Conservation (phyloP, 1,140 invertebrate genomes). For the Zeugodacus cucurbitae region DNA sequence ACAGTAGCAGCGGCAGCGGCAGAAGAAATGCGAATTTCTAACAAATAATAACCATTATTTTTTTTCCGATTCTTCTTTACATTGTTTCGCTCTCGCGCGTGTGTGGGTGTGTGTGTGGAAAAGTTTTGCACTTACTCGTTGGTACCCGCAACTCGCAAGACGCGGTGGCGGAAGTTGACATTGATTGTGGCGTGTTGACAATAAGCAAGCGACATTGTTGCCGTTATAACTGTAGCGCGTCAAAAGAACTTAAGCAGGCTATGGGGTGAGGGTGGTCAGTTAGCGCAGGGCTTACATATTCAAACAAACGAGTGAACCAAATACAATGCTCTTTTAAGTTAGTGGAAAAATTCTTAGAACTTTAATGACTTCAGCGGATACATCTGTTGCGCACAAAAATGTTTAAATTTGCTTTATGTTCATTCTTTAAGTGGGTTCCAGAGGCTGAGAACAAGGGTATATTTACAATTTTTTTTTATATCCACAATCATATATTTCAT, state of each 20-base stretch:
- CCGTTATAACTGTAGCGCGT: not conserved
- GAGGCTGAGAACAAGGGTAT: too few relatives aligned
- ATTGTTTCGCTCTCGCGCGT: not conserved
- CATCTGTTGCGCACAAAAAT: too few relatives aligned
- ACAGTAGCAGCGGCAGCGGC: not conserved
- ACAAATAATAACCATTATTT: constrained; percentile 3
- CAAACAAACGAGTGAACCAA: not conserved
- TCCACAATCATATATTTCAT: too few relatives aligned
- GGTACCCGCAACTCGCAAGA: not conserved
- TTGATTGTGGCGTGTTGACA: not conserved
- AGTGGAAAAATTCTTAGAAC: not conserved
- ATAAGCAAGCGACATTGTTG: not conserved
- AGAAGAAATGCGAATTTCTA: not conserved
- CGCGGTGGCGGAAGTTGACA: not conserved
- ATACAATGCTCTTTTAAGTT: not conserved
- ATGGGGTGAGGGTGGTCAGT: not conserved
- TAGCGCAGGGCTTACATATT: not conserved
- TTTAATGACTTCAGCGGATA: too few relatives aligned
- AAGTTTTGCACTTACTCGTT: not conserved
- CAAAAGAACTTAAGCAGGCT: not conserved
- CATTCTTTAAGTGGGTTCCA: too few relatives aligned
- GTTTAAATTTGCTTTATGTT: too few relatives aligned
- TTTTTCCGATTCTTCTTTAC: not conserved
- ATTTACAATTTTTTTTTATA: too few relatives aligned
- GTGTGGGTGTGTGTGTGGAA: not conserved